Conservation (phyloP, 1,140 invertebrate genomes). For the Ooceraea biroi region DNA sequence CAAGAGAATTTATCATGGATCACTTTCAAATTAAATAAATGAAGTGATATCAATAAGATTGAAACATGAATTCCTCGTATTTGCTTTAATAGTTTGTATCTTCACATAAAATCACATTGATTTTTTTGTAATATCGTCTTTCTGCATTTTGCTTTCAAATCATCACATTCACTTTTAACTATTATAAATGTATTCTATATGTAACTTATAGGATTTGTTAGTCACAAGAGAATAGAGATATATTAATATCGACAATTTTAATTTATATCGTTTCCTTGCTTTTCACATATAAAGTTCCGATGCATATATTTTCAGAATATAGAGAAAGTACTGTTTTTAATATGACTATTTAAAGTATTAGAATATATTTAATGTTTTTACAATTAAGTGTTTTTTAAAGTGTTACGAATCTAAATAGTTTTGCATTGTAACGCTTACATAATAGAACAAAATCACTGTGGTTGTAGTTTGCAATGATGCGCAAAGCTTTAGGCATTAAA, state of each 20-base stretch:
- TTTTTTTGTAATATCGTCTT: background rate
- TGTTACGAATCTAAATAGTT: background rate
- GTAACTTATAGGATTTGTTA: background rate
- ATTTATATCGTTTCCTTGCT: background rate
- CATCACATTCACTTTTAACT: background rate
- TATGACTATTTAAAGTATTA: too few species aligned
- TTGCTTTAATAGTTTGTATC: too few species aligned
- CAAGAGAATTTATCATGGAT: constrained; percentile 3
- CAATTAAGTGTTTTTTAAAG: background rate
- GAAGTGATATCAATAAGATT: background rate
- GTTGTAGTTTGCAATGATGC: constrained; percentile 38
- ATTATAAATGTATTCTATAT: background rate
- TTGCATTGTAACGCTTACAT: constrained; percentile 3
- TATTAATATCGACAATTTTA: background rate
- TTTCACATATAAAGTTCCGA: background rate
- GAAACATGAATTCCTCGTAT: too few species aligned
- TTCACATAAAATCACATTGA: background rate
- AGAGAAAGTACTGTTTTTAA: too few species aligned
- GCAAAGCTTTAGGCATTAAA: constrained; percentile 44
- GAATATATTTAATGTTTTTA: too few species aligned
- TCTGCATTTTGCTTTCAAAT: background rate
- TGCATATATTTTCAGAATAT: constrained; percentile 6
- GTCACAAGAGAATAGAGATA: background rate
- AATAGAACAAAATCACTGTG: constrained; percentile 26
- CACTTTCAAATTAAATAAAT: background rate